Percentiles rank a stretch among this genome's conserved stretches.
These are phyloP conservation scores for Drosophila austrosaltans DNA, from an alignment of 2,888 invertebrate genomes.

Conservation along the genomic window DNA sequence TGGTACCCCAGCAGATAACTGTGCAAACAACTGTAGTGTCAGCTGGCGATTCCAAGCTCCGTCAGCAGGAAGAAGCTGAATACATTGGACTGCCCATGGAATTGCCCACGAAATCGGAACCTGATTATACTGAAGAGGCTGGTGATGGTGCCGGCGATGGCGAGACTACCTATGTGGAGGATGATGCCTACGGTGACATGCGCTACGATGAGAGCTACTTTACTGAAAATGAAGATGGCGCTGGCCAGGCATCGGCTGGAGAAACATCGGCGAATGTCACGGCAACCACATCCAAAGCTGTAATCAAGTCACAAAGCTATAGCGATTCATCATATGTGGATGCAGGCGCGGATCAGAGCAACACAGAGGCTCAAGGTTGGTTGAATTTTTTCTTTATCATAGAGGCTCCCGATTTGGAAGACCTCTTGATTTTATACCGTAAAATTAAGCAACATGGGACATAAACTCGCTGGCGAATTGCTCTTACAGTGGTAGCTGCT, in stretches of 20 bases:
- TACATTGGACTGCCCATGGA: conserved; percentile 84
- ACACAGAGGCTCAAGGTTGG: conserved; percentile 84
- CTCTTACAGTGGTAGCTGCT: background rate
- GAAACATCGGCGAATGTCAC: conserved; percentile 63
- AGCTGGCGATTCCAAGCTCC: conserved; percentile 54
- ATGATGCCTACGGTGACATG: conserved; percentile 88
- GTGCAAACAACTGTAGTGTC: conserved; percentile 64
- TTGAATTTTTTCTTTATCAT: conserved; percentile 55
- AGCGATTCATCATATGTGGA: conserved; percentile 83
- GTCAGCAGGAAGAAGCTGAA: conserved; percentile 81
- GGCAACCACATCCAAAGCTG: conserved; percentile 82
- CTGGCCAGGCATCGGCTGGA: conserved; percentile 47
- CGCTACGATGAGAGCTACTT: conserved; percentile 84
- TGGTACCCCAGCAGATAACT: conserved; percentile 63
- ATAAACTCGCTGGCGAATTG: conserved; percentile 3
- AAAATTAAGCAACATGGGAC: conserved; percentile 2
- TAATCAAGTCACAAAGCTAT: conserved; percentile 76
- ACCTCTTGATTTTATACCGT: background rate
- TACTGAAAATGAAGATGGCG: conserved; percentile 83
- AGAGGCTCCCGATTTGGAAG: conserved; percentile 8
- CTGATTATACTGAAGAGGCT: conserved; percentile 87
- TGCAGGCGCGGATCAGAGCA: conserved; percentile 82
- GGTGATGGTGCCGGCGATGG: conserved; percentile 87
- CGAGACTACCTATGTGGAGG: conserved; percentile 87
- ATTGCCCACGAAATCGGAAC: conserved; percentile 88